A percentile compares a stretch with the other conserved stretches of the same genome.
Conservation (phyloP, 1,140 invertebrate genomes). For the Idris sp. region DNA sequence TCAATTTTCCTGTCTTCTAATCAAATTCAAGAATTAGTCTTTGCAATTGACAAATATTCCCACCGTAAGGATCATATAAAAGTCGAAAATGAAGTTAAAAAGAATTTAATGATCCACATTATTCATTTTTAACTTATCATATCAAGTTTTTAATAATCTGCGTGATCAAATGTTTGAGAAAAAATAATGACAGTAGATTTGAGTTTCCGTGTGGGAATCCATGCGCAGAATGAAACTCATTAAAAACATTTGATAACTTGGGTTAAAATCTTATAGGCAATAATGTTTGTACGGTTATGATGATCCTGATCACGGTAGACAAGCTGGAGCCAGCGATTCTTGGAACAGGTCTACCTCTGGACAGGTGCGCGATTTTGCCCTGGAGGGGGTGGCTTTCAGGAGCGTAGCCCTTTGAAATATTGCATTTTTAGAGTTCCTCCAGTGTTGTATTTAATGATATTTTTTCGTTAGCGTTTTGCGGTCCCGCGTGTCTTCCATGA, state of each 20-base stretch:
- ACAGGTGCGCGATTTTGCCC: conserved; percentile 74
- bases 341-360: conserved; percentile 75
- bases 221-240: conserved; percentile 67
- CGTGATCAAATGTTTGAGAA: too few relatives aligned
- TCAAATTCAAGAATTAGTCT: too few relatives aligned
- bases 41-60: too few relatives aligned
- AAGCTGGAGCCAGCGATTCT: conserved; percentile 74
- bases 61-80: too few relatives aligned
- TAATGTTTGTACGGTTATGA: conserved; percentile 67
- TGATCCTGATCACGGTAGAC: conserved; percentile 76
- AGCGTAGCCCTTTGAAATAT: conserved; percentile 74
- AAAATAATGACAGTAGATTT: too few relatives aligned
- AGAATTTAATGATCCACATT: too few relatives aligned
- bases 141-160: too few relatives aligned
- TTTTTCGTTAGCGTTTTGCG: conserved; percentile 60
- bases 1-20: conserved; percentile 29
- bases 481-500: conserved; percentile 44
- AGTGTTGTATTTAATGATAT: conserved; percentile 71
- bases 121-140: too few relatives aligned
- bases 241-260: conserved; percentile 65
- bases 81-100: too few relatives aligned
- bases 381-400: conserved; percentile 68
- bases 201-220: conserved; percentile 36
- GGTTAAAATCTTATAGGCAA: conserved; percentile 66
- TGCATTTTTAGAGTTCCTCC: conserved; percentile 71